Percentiles rank a stretch among this genome's conserved stretches.
Conservation (phyloP, 2,797 vertebrate genomes). For the Cheirogaleus major region DNA sequence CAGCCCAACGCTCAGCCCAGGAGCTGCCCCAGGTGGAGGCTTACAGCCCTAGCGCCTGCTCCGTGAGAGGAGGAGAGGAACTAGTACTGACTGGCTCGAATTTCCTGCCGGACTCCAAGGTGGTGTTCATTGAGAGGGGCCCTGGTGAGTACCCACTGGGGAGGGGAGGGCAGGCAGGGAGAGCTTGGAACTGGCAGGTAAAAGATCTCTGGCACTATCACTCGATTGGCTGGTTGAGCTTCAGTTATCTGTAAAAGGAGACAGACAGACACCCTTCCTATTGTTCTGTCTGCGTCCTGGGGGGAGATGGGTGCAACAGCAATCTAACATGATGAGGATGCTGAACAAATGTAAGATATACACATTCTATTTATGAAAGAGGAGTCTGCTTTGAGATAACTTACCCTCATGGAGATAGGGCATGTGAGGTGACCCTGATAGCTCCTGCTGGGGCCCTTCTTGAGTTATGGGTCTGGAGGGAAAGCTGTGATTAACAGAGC, state of each 20-base stretch:
- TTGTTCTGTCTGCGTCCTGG: not conserved
- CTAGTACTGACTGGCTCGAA: constrained; percentile 92
- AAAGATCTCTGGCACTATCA: not conserved
- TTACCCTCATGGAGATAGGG: not conserved
- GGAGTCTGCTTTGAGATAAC: not conserved
- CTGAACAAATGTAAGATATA: not conserved
- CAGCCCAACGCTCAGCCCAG: constrained; percentile 96
- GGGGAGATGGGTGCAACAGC: not conserved
- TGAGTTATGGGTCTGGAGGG: not conserved
- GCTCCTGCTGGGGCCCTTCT: not conserved
- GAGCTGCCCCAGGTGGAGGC: constrained; percentile 95
- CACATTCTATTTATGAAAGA: not conserved
- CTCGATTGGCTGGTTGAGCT: not conserved
- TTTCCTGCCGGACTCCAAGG: constrained; percentile 94
- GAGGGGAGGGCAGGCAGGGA: not conserved
- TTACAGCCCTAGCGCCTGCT: constrained; percentile 91
- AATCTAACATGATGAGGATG: not conserved
- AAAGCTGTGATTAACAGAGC: not conserved
- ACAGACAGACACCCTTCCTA: not conserved
- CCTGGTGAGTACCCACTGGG: constrained; percentile 86
- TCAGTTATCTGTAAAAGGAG: not conserved
- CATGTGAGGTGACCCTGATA: not conserved
- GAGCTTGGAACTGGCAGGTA: not conserved
- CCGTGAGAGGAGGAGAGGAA: constrained; percentile 93
- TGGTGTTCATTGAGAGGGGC: constrained; percentile 94